Base-by-base conservation (phyloP, 92 coral and sea anemone species). In the Desmophyllum pertusum region DNA sequence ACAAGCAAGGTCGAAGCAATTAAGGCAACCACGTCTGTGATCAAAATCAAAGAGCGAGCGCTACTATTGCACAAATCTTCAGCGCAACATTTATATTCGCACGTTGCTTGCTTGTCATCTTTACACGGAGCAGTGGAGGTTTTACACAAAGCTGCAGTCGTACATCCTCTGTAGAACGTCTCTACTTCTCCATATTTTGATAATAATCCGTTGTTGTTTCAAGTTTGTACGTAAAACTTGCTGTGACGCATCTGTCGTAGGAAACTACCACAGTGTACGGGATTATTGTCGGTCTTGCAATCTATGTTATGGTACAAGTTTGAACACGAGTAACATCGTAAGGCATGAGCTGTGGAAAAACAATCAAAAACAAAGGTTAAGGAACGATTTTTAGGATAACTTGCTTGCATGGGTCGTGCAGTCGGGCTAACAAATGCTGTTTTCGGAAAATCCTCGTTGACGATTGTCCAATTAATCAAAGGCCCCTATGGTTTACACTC, bases 31-130 rank as follows among this genome's bases (percentile, higher is more conserved):
- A 67, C 8, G 27, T 67, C 3, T 1, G 42, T 18, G 11, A 67
- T 23, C 10, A 17, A 21, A 35, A 7, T 37, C 21, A 38, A 33
- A 15, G 41, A 6, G 42, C 73, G 73, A 35, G 73, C n/a, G 29
- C 73, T 67, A 43, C 36, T 67, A 43, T 67, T 67, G 45, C 73
- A 67, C 13, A 67, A 13, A 37, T 67, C 73, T 35, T 67, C 73
- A 17, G 40, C 45, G 23, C 73, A 67, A 29, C 73, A 67, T 43
- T 67, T 67, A 43, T 33, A 67, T 6, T 67, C 29, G 4, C 73
- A 67, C 11, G 42, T 67, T 19, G 29, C 73, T 19, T 33, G 43
- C 3, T 67, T 19, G 27, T 35, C 18, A 67, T 67, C 43, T 67
- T 38, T 67, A 27, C 73, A 35, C 73, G 73, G 45, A 67, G 73